A percentile compares a stretch with the other conserved stretches of the same genome.
phyloP scores from a whole-genome alignment of 2,113 vertebrate genomes.

The Aphyosemion australe region DNA sequence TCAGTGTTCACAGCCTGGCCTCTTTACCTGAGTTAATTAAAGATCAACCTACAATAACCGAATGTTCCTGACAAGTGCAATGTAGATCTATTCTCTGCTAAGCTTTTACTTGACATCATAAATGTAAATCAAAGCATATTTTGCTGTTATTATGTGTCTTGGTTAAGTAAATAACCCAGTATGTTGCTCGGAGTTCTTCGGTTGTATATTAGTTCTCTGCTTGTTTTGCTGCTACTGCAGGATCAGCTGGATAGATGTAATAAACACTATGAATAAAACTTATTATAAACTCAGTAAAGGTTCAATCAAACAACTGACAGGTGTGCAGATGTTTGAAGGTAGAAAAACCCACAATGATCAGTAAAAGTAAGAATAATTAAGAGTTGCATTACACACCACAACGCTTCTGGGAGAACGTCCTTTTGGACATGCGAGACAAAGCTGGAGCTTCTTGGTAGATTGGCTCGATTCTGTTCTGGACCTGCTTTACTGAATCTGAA shows the following conservation, averaged over 20 bases:
- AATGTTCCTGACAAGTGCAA: constrained; percentile 58
- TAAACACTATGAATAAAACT: constrained; percentile 3
- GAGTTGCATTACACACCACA: too few species aligned
- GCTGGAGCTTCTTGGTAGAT: too few species aligned
- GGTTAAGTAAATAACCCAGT: constrained; percentile 36
- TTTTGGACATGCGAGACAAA: too few species aligned
- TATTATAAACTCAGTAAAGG: background rate
- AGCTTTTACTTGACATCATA: constrained; percentile 46
- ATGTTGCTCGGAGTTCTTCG: constrained; percentile 48
- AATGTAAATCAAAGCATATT: constrained; percentile 61
- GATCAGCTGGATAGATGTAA: constrained; percentile 26
- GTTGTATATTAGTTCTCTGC: constrained; percentile 70
- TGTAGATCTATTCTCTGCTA: constrained; percentile 55
- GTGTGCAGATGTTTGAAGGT: too few species aligned
- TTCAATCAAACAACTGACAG: too few species aligned
- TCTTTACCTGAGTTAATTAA: constrained; percentile 11
- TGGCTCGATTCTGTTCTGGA: too few species aligned
- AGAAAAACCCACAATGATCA: too few species aligned
- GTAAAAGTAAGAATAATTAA: too few species aligned
- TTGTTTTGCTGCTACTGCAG: constrained; percentile 48
- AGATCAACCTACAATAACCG: constrained; percentile 63
- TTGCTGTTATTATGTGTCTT: constrained; percentile 65
- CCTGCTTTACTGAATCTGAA: too few species aligned
- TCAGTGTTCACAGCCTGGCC: background rate
- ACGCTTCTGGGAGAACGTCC: too few species aligned